Base-by-base conservation (phyloP, 1,140 invertebrate species). In the Periplaneta americana region DNA sequence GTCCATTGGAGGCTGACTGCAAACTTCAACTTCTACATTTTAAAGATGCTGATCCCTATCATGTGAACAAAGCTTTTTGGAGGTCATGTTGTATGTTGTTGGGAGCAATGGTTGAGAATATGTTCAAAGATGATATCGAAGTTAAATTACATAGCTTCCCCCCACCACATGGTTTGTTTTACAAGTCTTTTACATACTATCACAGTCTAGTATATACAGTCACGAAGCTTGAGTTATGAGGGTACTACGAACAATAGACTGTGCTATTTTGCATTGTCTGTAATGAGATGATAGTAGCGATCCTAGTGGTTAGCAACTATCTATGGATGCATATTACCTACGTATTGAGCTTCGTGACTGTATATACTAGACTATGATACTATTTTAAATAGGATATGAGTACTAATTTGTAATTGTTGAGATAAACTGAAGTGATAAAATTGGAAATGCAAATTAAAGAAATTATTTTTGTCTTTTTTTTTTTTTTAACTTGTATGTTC, bases 51-150 rank as follows among this genome's bases (percentile, higher is more conserved):
- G 92, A 95, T 82, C 91, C 92, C 1, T 89, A 89, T 74, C 87
- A 91, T 76, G 92, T 96, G 0, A 97, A 97, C 84, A 91, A 92
- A 86, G 94, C 95, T 0, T 99, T 97, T 87, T 99, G 98, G 98
- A 90, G 96, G 77, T 95, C 94, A 1, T 98, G 97, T 87, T 97
- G 96, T 1, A 93, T 98, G 83, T 88, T 98, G 76, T 86, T 99
- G 1, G 97, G 97, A 8, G 93, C 94, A 66, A 92, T 96, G 28
- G 89, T 94, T 9, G 91, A 94, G 75, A 89, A 89, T 37, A 92
- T 94, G 0, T 98, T 99, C 86, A 97, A 96, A 86, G 92, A 96
- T 80, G 88, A 94, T 10, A 90, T 96, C 33, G 88, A 92, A 57
- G 89, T 98, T 1, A 90, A 94, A 81, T 88, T 99, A 28, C 96